A percentile compares a stretch with the other conserved stretches of the same genome.
Evolutionary conservation across 2,797 vertebrate genomes (phyloP).

Genomic region (Sandelia bainsii): DNA sequence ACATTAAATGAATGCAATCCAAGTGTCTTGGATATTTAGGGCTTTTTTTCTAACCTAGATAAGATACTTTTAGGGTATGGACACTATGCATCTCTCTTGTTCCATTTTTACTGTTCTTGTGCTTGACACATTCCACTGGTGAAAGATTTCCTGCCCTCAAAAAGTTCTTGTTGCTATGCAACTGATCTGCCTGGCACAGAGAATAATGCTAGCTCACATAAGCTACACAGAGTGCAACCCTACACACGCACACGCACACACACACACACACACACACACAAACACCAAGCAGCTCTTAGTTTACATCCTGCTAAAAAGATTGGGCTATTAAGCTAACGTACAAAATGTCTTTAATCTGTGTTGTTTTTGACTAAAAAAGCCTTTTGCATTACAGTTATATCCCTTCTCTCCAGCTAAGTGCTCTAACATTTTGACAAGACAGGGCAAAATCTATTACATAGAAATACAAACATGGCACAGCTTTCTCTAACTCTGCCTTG

Average conservation of each 20-base stretch:
- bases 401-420: constrained; percentile 11
- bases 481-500: background rate
- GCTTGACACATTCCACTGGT: constrained; percentile 81
- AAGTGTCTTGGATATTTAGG: no score
- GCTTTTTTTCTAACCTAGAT: background rate
- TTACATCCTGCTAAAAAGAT: constrained; percentile 60
- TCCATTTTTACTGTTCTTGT: constrained; percentile 66
- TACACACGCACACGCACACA: constrained; percentile 30
- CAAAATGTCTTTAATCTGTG: constrained; percentile 60
- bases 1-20: background rate
- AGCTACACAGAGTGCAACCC: constrained; percentile 57
- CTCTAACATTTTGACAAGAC: constrained; percentile 15
- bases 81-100: constrained; percentile 44
- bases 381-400: constrained; percentile 38
- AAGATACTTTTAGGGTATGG: constrained; percentile 16
- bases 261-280: constrained; percentile 31
- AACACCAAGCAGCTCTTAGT: constrained; percentile 53
- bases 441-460: constrained; percentile 11
- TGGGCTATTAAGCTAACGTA: constrained; percentile 47
- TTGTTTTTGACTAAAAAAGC: constrained; percentile 52
- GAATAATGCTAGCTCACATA: constrained; percentile 75
- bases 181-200: constrained; percentile 83
- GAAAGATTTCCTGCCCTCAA: constrained; percentile 82
- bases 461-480: constrained; percentile 15
- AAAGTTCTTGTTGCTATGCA: constrained; percentile 88